Evolutionary conservation across 2,888 invertebrate genomes (phyloP).

Genomic region (Ectemnius lituratus): DNA sequence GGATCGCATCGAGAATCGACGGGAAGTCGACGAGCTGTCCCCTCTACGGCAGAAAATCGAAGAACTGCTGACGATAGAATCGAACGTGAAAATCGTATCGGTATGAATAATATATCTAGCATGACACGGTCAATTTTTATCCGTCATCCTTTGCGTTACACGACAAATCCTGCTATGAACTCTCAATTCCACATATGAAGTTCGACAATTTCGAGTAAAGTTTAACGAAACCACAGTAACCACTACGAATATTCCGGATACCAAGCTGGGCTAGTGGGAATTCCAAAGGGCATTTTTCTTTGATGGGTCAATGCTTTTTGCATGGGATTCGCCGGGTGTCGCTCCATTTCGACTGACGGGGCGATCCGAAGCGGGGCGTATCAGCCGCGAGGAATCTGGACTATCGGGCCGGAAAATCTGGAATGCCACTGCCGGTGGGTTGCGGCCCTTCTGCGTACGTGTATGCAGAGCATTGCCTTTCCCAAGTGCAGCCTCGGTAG

Average conservation of each 20-base stretch:
- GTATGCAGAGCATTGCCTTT: conserved; percentile 32
- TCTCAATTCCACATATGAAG: no score
- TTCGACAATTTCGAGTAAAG: no score
- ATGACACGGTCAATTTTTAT: not conserved
- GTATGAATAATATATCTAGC: no score
- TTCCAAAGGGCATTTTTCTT: conserved; percentile 51
- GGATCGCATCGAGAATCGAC: not conserved
- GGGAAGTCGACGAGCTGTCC: not conserved
- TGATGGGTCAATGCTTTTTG: conserved; percentile 32
- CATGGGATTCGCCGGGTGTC: conserved; percentile 34
- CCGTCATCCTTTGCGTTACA: not conserved
- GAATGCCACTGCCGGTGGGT: conserved; percentile 33
- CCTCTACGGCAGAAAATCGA: not conserved
- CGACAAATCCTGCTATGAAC: not conserved
- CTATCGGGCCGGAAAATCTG: conserved; percentile 57
- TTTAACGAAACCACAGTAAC: no score
- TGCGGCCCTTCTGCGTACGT: conserved; percentile 32
- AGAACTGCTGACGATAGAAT: no score
- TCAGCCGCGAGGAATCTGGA: conserved; percentile 56
- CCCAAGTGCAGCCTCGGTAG: conserved; percentile 39
- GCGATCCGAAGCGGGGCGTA: conserved; percentile 29
- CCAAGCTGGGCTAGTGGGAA: conserved; percentile 28
- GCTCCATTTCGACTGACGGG: conserved; percentile 55
- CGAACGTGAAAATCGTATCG: no score
- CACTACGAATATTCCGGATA: no score